Evolutionary conservation across 2,888 invertebrate genomes (phyloP).

Genomic region (Punctoribates punctum): DNA sequence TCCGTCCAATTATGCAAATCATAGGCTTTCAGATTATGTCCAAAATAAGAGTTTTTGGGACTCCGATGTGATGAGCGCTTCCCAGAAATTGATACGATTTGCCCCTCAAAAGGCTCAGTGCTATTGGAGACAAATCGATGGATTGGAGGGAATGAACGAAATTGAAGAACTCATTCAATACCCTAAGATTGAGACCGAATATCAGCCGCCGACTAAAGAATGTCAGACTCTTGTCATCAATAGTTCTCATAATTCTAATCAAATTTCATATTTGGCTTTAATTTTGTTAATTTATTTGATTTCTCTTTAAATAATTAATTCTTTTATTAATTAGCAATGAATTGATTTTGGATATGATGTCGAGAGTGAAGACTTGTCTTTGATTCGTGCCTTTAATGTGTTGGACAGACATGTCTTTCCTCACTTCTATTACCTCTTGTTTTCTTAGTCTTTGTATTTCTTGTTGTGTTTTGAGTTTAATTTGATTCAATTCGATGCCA

Average conservation of each 20-base stretch:
- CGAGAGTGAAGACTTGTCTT: too few species aligned
- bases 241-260: slow-evolving; percentile 19
- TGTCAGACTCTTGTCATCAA: slow-evolving; percentile 26
- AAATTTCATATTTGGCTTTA: background rate
- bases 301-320: background rate
- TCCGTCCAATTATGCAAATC: slow-evolving; percentile 38
- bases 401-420: too few species aligned
- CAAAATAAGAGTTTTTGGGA: slow-evolving; percentile 26
- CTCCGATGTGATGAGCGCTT: background rate
- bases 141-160: slow-evolving; percentile 40
- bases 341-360: background rate
- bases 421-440: too few species aligned
- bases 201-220: slow-evolving; percentile 22
- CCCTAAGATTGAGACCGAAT: slow-evolving; percentile 15
- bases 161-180: slow-evolving; percentile 36
- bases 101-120: slow-evolving; percentile 42
- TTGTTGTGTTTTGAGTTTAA: too few species aligned
- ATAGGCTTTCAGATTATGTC: slow-evolving; percentile 34
- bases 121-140: slow-evolving; percentile 40
- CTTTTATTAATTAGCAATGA: background rate
- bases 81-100: slow-evolving; percentile 36
- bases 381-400: too few species aligned
- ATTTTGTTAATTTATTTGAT: background rate
- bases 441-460: too few species aligned
- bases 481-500: too few species aligned